Evolutionary conservation across 64 coral and sea anemone species (phyloP).

Genomic region (Orbicella faveolata): DNA sequence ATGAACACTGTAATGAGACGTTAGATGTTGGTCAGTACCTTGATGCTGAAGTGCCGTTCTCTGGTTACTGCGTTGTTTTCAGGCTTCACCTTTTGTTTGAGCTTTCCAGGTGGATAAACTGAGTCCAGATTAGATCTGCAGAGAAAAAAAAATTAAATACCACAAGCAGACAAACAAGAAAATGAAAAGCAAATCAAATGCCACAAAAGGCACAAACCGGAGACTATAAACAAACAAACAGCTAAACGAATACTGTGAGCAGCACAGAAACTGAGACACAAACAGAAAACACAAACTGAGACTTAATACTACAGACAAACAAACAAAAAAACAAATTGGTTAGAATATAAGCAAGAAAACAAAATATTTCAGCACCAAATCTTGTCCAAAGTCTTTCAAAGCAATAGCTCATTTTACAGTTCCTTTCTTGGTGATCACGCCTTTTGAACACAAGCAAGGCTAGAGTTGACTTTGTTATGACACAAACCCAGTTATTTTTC

Average conservation of each 20-base stretch:
- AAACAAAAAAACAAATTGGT: too few species aligned
- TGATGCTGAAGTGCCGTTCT: constrained; percentile 64
- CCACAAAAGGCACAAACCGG: background rate
- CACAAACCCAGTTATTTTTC: too few species aligned
- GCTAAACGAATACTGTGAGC: background rate
- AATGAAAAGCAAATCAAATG: background rate
- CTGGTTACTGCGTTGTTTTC: constrained; percentile 47
- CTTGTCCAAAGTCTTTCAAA: background rate
- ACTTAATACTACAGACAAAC: too few species aligned
- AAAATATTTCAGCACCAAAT: background rate
- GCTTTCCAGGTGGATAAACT: constrained; percentile 68
- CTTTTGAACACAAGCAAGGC: too few species aligned
- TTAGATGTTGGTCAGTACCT: background rate
- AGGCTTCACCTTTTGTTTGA: constrained; percentile 54
- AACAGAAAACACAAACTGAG: too few species aligned
- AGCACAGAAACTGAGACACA: too few species aligned
- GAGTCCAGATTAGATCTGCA: constrained; percentile 71
- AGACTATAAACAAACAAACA: background rate
- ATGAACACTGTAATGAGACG: background rate
- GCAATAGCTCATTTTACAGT: background rate
- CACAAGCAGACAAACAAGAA: too few species aligned
- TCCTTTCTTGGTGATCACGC: too few species aligned
- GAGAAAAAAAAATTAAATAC: too few species aligned
- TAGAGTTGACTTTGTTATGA: too few species aligned
- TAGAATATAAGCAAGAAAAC: background rate